phyloP scores from a whole-genome alignment of 1,140 invertebrate species.

The Vollenhovia emeryi region DNA sequence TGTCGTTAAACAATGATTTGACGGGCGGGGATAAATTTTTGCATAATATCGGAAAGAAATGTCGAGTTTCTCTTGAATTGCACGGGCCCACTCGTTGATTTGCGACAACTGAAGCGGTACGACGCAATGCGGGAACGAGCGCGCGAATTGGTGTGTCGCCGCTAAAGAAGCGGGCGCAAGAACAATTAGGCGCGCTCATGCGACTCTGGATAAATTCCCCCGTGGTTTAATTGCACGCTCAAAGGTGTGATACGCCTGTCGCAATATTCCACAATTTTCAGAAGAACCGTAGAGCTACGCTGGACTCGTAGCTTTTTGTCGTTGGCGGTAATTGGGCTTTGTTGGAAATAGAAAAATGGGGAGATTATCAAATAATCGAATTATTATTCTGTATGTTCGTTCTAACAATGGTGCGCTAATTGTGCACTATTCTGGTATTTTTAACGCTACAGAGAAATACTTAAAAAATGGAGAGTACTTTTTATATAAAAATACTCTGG shows the following conservation, averaged over 20 bases:
- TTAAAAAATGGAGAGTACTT: not conserved
- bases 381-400: not conserved
- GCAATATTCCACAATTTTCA: not conserved
- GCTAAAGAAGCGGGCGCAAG: not conserved
- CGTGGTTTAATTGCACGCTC: slow-evolving; percentile 49
- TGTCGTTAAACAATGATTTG: slow-evolving; percentile 76
- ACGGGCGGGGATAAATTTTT: slow-evolving; percentile 81
- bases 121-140: slow-evolving; percentile 20
- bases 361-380: not conserved
- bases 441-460: not conserved
- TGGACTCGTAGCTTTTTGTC: not conserved
- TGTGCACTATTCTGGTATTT: not conserved
- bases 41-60: slow-evolving; percentile 84
- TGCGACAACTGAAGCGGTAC: slow-evolving; percentile 83
- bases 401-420: too few species aligned
- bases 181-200: slow-evolving; percentile 6
- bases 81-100: slow-evolving; percentile 80
- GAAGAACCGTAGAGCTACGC: not conserved
- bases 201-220: not conserved
- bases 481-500: not conserved
- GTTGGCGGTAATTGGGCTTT: not conserved
- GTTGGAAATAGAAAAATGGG: not conserved
- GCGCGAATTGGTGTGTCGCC: slow-evolving; percentile 24
- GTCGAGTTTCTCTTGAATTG: slow-evolving; percentile 84
- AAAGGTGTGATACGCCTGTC: not conserved